phyloP scores from a whole-genome alignment of 92 coral and sea anemone species.

The Bergia puertoricense region DNA sequence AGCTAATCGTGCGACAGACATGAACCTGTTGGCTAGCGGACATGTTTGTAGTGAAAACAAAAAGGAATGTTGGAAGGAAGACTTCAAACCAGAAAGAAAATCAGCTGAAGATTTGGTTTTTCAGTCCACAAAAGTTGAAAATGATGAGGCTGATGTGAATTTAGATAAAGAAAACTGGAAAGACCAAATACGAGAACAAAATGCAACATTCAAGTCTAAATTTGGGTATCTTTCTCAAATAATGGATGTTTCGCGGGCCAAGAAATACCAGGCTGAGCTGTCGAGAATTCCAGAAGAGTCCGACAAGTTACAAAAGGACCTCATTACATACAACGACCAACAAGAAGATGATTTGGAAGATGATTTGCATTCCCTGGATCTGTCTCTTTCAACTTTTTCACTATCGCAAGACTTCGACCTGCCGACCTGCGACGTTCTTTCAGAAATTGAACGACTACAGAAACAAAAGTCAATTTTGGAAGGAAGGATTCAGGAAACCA shows the following conservation, averaged over 20 bases:
- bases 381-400: constrained; percentile 13
- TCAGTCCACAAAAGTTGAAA: not conserved
- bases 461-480: constrained; percentile 54
- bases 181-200: not conserved
- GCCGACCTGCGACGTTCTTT: not conserved
- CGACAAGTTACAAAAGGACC: constrained; percentile 5
- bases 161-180: not conserved
- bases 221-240: constrained; percentile 2
- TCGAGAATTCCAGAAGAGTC: constrained; percentile 29
- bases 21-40: not conserved
- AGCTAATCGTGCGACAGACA: not conserved
- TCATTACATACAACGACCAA: constrained; percentile 5
- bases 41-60: not conserved
- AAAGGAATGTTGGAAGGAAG: not conserved
- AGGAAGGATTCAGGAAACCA: constrained; percentile 46
- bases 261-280: constrained; percentile 22
- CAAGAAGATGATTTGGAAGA: not conserved
- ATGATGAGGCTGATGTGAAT: not conserved
- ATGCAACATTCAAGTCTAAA: not conserved
- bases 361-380: not conserved
- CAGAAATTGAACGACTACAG: constrained; percentile 64
- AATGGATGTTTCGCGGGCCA: not conserved
- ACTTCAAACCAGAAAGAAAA: not conserved
- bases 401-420: not conserved
- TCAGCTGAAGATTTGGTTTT: not conserved